Evolutionary conservation across 2,113 vertebrate genomes (phyloP), one percentile per base, ranked within the genome.

Genomic region (Mesoclemmys tuberculata): DNA sequence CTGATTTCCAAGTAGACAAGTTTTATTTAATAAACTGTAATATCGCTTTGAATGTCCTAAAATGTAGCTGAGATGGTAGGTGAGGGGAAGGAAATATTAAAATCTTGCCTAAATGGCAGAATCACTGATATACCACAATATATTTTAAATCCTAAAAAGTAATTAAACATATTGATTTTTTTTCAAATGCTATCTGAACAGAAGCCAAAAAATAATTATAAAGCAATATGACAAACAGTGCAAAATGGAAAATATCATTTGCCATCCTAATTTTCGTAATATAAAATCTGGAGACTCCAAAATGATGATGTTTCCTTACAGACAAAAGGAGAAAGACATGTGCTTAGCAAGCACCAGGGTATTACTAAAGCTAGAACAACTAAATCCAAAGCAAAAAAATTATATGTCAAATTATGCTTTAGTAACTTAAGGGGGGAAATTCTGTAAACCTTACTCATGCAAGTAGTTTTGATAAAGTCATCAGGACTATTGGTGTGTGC

Each of bases 211-310:
- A 94, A 41, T 78, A 90, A 93, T 87, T 87, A 94, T 71, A 82
- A 95, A 92, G 44, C 16, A 74, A 88, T 86, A 64, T 89, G 46
- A 22, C 88, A 71, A 87, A 13, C 64, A 58, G 80, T 12, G 64
- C 31, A 92, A 93, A 94, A 83, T 54, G 85, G 84, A 91, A 90
- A 93, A 81, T 75, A 93, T 14, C 91, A 22, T 89, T 95, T 91
- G 88, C 24, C 24, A 77, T 58, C 93, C 7, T 94, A 82, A 88
- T 94, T 95, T 93, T 82, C 52, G 85, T 84, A 55, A 88, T 82
- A 92, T 74, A 35, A 86, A 71, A 95, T 84, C 5, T 74, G 49
- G 64, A 44, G 41, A 44, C 41, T 46, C 5, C 54, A 87, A 56
- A 79, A 56, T 95, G 92, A 89, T 56, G 38, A 16, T 52, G 91